phyloP scores from a whole-genome alignment of 2,888 invertebrate species.

The Ariolimax columbianus region DNA sequence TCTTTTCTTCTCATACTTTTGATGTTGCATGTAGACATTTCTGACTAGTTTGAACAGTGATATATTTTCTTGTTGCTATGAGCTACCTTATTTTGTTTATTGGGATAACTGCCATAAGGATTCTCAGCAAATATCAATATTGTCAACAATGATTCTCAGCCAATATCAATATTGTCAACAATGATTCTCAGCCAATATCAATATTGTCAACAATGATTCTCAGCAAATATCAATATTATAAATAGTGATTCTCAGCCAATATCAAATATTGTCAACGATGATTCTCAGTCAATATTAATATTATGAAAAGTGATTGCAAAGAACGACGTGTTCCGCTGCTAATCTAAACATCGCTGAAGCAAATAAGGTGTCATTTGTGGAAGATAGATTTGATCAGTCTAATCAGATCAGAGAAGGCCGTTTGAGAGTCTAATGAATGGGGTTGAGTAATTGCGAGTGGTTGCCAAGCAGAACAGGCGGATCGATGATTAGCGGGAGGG shows the following conservation, averaged over 20 bases:
- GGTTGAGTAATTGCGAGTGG: slow-evolving; percentile 12
- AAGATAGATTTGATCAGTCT: neutral
- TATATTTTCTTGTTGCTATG: neutral
- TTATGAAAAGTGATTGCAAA: too few species aligned
- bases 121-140: neutral
- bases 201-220: neutral
- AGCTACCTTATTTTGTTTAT: neutral
- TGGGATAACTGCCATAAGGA: neutral
- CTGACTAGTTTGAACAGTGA: neutral
- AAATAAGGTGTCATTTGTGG: neutral
- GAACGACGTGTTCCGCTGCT: neutral
- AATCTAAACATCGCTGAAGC: neutral
- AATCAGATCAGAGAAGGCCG: neutral
- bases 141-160: neutral
- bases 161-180: neutral
- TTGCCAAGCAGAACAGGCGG: neutral
- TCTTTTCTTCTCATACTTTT: too few species aligned
- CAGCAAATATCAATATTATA: neutral
- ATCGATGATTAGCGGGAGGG: neutral
- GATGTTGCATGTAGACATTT: too few species aligned
- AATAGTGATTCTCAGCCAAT: too few species aligned
- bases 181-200: neutral
- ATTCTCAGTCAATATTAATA: too few species aligned
- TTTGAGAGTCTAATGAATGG: neutral
- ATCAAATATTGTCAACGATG: too few species aligned